phyloP scores from a whole-genome alignment of 2,888 invertebrate species.

The Artemia sinica region DNA sequence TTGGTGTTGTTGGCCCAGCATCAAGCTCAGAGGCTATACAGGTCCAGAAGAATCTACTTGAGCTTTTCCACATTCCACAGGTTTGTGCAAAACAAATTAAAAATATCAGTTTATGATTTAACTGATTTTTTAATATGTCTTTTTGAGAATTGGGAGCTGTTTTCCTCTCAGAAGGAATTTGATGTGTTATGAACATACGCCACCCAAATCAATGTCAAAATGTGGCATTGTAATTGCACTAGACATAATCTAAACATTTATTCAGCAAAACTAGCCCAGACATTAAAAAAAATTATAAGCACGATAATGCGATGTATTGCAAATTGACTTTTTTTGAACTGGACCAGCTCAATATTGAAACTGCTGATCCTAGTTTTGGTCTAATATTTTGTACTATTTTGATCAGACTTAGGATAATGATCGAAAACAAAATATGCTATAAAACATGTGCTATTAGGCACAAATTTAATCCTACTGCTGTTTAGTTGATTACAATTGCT shows the following conservation, averaged over 20 bases:
- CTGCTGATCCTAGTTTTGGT: too few species aligned
- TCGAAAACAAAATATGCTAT: too few species aligned
- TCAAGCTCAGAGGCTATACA: slow-evolving; percentile 51
- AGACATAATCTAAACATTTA: neutral
- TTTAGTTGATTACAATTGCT: too few species aligned
- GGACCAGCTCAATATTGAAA: too few species aligned
- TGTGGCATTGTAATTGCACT: neutral
- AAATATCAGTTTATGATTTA: slow-evolving; percentile 54
- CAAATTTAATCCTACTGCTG: too few species aligned
- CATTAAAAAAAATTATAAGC: too few species aligned
- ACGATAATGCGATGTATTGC: too few species aligned
- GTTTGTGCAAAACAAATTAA: slow-evolving; percentile 60
- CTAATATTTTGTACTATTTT: too few species aligned
- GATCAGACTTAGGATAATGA: too few species aligned
- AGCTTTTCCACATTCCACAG: slow-evolving; percentile 42
- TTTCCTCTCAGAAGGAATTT: slow-evolving; percentile 55
- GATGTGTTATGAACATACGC: slow-evolving; percentile 45
- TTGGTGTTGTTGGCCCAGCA: slow-evolving; percentile 56
- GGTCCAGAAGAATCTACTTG: slow-evolving; percentile 57
- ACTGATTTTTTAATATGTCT: slow-evolving; percentile 53
- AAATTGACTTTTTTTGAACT: too few species aligned
- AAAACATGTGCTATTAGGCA: too few species aligned
- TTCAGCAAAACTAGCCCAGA: neutral
- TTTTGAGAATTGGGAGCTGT: slow-evolving; percentile 59
- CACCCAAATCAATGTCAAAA: neutral